Conservation (phyloP, 1,140 invertebrate species). For the Scaptomyza graminum region DNA sequence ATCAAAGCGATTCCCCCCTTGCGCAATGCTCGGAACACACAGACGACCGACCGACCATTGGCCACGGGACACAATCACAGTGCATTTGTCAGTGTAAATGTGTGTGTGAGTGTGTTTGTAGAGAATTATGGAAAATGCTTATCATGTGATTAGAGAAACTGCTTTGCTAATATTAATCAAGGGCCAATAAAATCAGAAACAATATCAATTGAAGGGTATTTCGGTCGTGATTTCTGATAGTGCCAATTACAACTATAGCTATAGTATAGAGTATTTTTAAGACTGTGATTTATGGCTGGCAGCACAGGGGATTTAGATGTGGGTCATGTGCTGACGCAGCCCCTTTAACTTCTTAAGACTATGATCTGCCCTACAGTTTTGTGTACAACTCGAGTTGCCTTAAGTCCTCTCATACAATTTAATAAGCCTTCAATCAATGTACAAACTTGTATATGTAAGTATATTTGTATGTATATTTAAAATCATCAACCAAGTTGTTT, state of each 20-base stretch:
- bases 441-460: slow-evolving; percentile 12
- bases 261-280: slow-evolving; percentile 4
- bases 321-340: slow-evolving; percentile 37
- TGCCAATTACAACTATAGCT: neutral
- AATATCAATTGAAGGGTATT: slow-evolving; percentile 82
- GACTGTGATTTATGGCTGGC: slow-evolving; percentile 39
- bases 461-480: slow-evolving; percentile 6
- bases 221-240: slow-evolving; percentile 73
- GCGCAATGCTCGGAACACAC: slow-evolving; percentile 43
- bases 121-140: slow-evolving; percentile 73
- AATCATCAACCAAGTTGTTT: slow-evolving; percentile 4
- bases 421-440: slow-evolving; percentile 41
- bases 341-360: slow-evolving; percentile 19
- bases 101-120: slow-evolving; percentile 25
- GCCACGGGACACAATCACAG: slow-evolving; percentile 15
- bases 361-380: slow-evolving; percentile 13
- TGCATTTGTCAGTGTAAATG: neutral
- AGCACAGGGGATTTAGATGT: slow-evolving; percentile 34
- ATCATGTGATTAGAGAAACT: slow-evolving; percentile 75
- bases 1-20: slow-evolving; percentile 32
- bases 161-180: slow-evolving; percentile 77
- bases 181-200: slow-evolving; percentile 64
- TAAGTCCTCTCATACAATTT: slow-evolving; percentile 24
- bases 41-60: slow-evolving; percentile 3
- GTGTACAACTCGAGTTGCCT: neutral